Conservation (phyloP, 1,140 invertebrate genomes). For the Belonocnema kinseyi region DNA sequence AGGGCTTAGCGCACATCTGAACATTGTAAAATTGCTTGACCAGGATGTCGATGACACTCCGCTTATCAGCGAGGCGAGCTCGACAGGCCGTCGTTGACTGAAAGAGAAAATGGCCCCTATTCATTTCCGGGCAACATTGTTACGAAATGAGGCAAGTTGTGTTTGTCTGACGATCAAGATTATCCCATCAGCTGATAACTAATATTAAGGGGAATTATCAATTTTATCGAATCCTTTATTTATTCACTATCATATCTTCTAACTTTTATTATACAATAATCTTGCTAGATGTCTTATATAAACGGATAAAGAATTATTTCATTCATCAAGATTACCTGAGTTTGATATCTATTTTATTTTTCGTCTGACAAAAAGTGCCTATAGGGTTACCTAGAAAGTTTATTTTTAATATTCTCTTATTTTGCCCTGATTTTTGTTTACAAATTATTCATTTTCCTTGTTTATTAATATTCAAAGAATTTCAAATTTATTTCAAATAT, state of each 20-base stretch:
- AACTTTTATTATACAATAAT: conserved; percentile 7
- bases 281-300: not conserved
- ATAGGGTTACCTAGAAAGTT: no score
- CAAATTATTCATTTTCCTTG: no score
- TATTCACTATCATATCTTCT: not conserved
- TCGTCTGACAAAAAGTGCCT: no score
- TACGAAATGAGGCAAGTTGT: not conserved
- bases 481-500: no score
- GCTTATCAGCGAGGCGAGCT: conserved; percentile 35
- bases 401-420: no score
- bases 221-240: not conserved
- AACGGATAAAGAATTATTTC: not conserved
- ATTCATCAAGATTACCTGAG: no score
- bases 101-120: conserved; percentile 7
- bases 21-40: conserved; percentile 10
- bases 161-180: no score
- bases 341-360: no score
- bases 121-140: conserved; percentile 6
- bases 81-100: not conserved
- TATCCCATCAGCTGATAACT: no score
- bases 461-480: no score
- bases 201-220: not conserved
- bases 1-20: not conserved
- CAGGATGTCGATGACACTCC: conserved; percentile 46
- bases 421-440: no score